Percentiles rank a stretch among this genome's conserved stretches.
Conservation (phyloP, 2,797 vertebrate species). For the Echeneis naucrates region DNA sequence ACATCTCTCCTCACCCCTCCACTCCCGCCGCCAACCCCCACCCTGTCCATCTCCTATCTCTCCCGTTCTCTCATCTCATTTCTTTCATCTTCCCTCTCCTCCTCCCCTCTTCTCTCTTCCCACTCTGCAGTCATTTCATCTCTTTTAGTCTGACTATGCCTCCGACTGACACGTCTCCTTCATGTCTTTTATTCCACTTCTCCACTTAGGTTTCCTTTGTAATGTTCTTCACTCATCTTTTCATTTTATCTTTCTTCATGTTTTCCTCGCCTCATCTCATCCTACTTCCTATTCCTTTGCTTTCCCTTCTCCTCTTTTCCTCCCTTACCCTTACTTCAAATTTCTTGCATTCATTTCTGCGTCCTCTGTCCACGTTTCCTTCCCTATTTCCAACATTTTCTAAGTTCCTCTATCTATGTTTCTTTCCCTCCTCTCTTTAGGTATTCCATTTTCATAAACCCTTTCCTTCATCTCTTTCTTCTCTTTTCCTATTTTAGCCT, state of each 20-base stretch:
- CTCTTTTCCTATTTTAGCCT: too few species aligned
- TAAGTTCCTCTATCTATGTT: too few species aligned
- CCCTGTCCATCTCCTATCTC: slow-evolving; percentile 25
- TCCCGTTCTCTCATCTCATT: slow-evolving; percentile 25
- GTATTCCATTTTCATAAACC: too few species aligned
- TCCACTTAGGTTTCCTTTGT: background rate
- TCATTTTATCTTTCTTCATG: too few species aligned
- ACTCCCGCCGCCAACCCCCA: slow-evolving; percentile 24
- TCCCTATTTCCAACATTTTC: too few species aligned
- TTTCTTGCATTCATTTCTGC: too few species aligned
- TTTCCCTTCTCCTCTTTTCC: too few species aligned
- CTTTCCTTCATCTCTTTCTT: too few species aligned
- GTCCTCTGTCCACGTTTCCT: background rate
- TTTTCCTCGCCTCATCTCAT: background rate
- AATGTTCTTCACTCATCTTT: background rate
- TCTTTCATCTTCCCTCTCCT: slow-evolving; percentile 49
- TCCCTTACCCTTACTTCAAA: background rate
- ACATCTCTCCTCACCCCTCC: slow-evolving; percentile 38
- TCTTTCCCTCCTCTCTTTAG: background rate
- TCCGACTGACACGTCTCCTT: slow-evolving; percentile 13
- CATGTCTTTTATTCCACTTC: background rate
- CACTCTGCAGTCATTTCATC: slow-evolving; percentile 20
- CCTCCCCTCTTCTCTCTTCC: slow-evolving; percentile 1
- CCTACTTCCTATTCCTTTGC: too few species aligned
- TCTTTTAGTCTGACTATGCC: slow-evolving; percentile 4